These are phyloP conservation scores for Zosterops pallidus DNA, from an alignment of 2,113 vertebrate genomes.

Conservation along the genomic window DNA sequence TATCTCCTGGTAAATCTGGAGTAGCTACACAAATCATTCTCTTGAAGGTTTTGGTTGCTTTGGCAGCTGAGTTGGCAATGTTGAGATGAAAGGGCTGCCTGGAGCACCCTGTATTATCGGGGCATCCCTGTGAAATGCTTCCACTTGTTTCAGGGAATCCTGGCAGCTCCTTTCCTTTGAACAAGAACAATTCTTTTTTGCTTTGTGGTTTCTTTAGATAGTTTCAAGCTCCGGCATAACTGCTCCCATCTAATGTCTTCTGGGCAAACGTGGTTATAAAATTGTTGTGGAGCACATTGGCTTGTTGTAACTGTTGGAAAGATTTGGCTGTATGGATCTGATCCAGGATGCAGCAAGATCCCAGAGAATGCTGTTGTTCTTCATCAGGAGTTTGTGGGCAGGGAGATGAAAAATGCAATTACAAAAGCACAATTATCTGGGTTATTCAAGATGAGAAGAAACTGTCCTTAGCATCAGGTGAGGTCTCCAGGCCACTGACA, in stretches of 20 bases:
- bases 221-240: background rate
- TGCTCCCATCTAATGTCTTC: background rate
- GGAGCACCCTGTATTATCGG: background rate
- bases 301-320: background rate
- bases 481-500: background rate
- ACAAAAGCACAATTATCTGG: background rate
- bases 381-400: background rate
- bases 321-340: background rate
- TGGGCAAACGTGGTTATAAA: background rate
- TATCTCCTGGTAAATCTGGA: background rate
- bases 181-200: background rate
- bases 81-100: constrained; percentile 39
- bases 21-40: background rate
- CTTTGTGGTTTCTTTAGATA: constrained; percentile 9
- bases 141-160: background rate
- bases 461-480: background rate
- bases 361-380: background rate
- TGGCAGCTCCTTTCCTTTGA: constrained; percentile 4
- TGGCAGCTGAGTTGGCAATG: background rate
- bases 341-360: background rate
- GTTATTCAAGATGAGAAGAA: background rate
- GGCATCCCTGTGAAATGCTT: background rate
- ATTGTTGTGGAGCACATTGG: background rate
- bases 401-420: background rate
- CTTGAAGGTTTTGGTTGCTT: background rate